Evolutionary conservation across 1,140 invertebrate species (phyloP).

Genomic region (Parasteatoda tepidariorum): DNA sequence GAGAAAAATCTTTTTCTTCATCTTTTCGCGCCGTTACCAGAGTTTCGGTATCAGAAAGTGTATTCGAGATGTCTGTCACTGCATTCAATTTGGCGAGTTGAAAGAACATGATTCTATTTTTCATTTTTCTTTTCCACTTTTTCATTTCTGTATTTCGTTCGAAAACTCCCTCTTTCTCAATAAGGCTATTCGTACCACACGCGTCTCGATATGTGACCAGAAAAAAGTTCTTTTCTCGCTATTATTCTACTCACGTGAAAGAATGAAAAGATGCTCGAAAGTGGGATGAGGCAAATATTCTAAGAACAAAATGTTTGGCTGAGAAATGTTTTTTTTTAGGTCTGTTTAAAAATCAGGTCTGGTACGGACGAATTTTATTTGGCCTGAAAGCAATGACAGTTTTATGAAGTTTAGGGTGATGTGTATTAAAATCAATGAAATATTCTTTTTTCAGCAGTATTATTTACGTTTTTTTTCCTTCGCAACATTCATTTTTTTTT

Average conservation of each 20-base stretch:
- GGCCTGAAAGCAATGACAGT: too few relatives aligned
- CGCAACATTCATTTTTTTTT: too few relatives aligned
- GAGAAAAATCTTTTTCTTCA: too few relatives aligned
- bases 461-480: too few relatives aligned
- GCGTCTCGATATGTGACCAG: conserved; percentile 20
- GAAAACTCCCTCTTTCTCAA: conserved; percentile 3
- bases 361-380: too few relatives aligned
- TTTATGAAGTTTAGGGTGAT: too few relatives aligned
- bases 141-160: conserved; percentile 2
- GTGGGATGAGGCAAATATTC: not conserved
- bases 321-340: too few relatives aligned
- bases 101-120: conserved; percentile 23
- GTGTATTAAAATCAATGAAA: too few relatives aligned
- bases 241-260: conserved; percentile 12
- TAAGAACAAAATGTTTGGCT: not conserved
- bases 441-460: too few relatives aligned
- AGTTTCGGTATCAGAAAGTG: too few relatives aligned
- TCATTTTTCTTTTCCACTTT: not conserved
- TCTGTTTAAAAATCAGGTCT: too few relatives aligned
- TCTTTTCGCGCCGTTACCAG: too few relatives aligned
- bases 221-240: conserved; percentile 24
- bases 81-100: conserved; percentile 46
- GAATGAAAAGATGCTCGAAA: not conserved
- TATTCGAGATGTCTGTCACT: conserved; percentile 1
- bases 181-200: conserved; percentile 35